These are phyloP conservation scores for Xestia sexstrigata DNA, from an alignment of 2,888 invertebrate species.

Conservation along the genomic window DNA sequence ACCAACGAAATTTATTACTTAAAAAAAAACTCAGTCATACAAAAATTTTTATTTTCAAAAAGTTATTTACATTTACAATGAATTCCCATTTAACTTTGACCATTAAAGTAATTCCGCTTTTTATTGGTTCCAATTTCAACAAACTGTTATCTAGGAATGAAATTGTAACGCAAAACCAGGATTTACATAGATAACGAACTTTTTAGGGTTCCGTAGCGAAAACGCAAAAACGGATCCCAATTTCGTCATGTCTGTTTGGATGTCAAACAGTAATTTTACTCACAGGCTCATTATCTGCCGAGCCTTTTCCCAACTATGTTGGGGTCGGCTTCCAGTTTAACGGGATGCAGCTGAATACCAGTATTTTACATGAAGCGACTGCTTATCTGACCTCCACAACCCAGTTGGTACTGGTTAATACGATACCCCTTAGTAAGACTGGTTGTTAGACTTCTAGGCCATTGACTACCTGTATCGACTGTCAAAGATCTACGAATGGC, in stretches of 20 bases:
- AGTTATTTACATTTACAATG: constrained; percentile 38
- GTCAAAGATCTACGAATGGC: no score
- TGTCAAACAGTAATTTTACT: background rate
- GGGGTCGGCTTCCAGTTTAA: no score
- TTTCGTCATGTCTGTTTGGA: background rate
- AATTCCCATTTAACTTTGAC: constrained; percentile 39
- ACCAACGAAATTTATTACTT: no score
- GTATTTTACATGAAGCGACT: no score
- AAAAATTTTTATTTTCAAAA: constrained; percentile 18
- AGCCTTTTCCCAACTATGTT: no score
- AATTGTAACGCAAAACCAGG: constrained; percentile 32
- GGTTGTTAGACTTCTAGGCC: no score
- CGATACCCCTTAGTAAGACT: no score
- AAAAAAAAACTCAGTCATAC: background rate
- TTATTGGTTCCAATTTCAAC: constrained; percentile 43
- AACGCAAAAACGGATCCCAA: background rate
- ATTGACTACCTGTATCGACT: no score
- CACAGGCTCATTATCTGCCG: background rate
- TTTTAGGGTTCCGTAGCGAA: background rate
- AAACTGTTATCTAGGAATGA: constrained; percentile 32
- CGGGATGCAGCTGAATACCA: no score
- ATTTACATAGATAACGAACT: constrained; percentile 48
- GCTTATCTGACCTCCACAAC: no score
- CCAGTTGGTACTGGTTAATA: no score
- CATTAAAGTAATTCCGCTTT: constrained; percentile 42